phyloP scores from a whole-genome alignment of 2,888 invertebrate genomes.

The Spatulosminthurus flaviceps region DNA sequence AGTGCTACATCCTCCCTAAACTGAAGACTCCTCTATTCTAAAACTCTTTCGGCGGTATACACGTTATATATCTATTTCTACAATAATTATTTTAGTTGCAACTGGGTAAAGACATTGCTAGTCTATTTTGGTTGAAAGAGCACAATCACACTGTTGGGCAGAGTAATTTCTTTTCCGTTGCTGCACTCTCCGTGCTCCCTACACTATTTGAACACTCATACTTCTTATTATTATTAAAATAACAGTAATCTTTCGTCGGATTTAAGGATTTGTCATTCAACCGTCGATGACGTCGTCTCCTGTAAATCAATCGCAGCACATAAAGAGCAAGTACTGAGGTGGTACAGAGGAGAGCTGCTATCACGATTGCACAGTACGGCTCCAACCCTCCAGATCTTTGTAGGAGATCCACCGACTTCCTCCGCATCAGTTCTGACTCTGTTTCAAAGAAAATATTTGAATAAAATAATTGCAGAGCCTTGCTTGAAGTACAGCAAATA shows the following conservation, averaged over 20 bases:
- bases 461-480: not conserved
- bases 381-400: conserved; percentile 48
- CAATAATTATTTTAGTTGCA: too few species aligned
- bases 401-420: not conserved
- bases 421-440: conserved; percentile 10
- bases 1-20: too few species aligned
- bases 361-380: conserved; percentile 59
- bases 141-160: conserved; percentile 30
- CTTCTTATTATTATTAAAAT: conserved; percentile 46
- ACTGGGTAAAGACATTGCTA: too few species aligned
- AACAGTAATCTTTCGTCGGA: conserved; percentile 31
- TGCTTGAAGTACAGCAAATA: too few species aligned
- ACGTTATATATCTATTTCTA: too few species aligned
- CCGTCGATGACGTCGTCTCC: conserved; percentile 30
- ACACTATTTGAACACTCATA: conserved; percentile 31
- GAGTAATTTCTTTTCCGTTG: conserved; percentile 38
- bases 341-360: conserved; percentile 57
- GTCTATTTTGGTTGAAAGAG: too few species aligned
- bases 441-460: not conserved
- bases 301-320: conserved; percentile 49
- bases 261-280: conserved; percentile 33
- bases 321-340: conserved; percentile 55
- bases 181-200: conserved; percentile 1
- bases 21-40: too few species aligned
- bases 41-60: too few species aligned